Base-by-base conservation (phyloP, 2,113 vertebrate species). In the Bubo scandiacus region DNA sequence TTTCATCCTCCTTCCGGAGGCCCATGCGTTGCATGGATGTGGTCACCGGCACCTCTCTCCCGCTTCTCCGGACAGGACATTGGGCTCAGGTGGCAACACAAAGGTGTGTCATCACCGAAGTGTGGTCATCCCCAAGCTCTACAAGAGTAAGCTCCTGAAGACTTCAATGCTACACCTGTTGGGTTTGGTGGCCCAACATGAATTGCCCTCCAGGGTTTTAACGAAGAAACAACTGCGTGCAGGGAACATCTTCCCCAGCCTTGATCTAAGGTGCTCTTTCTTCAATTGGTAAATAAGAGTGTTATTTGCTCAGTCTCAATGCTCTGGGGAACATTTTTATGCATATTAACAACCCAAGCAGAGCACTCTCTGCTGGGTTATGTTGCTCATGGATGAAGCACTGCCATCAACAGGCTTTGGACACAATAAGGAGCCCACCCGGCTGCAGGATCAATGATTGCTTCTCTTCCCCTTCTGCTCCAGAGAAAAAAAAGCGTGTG, bases 1-100 rank as follows among this genome's bases (percentile, higher is more conserved):
- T 43, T 4, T 32, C 78, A 11, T 4, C 54, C 22, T 51, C 26
- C 30, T 30, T 59, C 62, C 1, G 1, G 17, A 70, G 40, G n/a
- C 23, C 47, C 4, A 0, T 0, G 1, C 8, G 15, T 52, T 22
- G 29, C 80, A 34, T 0, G 0, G 20, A 61, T 2, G 20, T 54
- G 36, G 55, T 40, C 68, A 51, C 63, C 5, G 1, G 22, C 51
- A 32, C 52, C 51, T 38, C 27, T 38, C 27, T 38, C 42, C 52
- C 18, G 13, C 71, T 75, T 32, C 34, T 38, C 61, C 82, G 16
- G 14, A 27, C 1, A 3, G 15, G 13, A 16, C 2, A 0, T 0
- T 9, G 32, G 22, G 30, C 16, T 15, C 26, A n/a, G 29, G 16
- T 6, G 66, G 29, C 22, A 25, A 57, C 25, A 18, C 0, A 1